These are phyloP conservation scores for Aphaenogaster floridana DNA, from an alignment of 1,140 invertebrate species.

Conservation along the genomic window DNA sequence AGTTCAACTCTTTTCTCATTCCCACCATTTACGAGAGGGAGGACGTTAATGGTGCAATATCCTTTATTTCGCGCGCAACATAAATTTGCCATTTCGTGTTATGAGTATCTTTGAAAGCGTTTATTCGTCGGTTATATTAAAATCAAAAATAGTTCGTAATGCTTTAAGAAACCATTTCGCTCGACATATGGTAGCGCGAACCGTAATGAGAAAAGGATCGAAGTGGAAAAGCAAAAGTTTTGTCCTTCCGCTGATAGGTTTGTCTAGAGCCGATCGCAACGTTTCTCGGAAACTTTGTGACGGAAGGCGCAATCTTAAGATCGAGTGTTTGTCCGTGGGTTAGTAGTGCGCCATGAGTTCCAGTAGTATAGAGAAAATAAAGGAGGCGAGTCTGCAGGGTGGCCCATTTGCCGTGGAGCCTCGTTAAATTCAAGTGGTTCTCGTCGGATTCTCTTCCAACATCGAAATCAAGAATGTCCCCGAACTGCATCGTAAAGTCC, in stretches of 20 bases:
- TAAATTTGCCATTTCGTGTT: neutral
- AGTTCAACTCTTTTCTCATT: neutral
- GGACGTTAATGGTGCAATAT: neutral
- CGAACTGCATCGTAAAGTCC: constrained; percentile 80
- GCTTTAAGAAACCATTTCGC: neutral
- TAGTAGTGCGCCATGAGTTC: constrained; percentile 66
- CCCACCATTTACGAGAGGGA: neutral
- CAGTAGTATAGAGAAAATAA: constrained; percentile 70
- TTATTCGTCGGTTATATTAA: neutral
- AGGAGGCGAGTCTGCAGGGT: constrained; percentile 77
- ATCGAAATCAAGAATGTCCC: constrained; percentile 82
- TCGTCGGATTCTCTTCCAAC: constrained; percentile 75
- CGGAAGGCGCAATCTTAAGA: constrained; percentile 59
- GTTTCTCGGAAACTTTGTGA: constrained; percentile 51
- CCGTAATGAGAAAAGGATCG: neutral
- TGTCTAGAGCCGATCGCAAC: constrained; percentile 35
- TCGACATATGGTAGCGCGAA: neutral
- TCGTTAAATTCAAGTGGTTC: constrained; percentile 83
- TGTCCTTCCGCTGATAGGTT: constrained; percentile 12
- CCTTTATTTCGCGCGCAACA: neutral
- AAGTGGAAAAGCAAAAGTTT: constrained; percentile 23
- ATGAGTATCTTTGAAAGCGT: neutral
- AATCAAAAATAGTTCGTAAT: neutral
- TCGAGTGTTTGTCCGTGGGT: constrained; percentile 62
- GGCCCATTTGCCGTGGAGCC: constrained; percentile 78